phyloP scores from a whole-genome alignment of 2,888 invertebrate genomes.

The Gymnocheta viridis region DNA sequence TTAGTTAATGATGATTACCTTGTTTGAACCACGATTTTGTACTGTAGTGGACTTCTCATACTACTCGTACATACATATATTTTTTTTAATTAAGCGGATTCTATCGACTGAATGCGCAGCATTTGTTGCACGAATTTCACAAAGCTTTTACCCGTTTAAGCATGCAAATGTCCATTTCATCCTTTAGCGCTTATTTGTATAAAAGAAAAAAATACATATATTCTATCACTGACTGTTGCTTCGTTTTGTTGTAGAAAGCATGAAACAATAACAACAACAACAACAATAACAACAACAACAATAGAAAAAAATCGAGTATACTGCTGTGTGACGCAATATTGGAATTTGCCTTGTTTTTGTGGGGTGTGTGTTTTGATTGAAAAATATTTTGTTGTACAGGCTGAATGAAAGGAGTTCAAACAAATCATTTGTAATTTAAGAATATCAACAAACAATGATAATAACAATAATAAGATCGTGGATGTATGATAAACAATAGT shows the following conservation, averaged over 20 bases:
- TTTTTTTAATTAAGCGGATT: slow-evolving; percentile 69
- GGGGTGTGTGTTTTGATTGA: slow-evolving; percentile 47
- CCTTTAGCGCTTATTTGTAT: slow-evolving; percentile 19
- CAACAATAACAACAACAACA: slow-evolving; percentile 21
- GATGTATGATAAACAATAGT: too few species aligned
- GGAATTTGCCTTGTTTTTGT: slow-evolving; percentile 35
- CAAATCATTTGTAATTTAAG: neutral
- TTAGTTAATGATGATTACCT: slow-evolving; percentile 11
- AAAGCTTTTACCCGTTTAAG: slow-evolving; percentile 26
- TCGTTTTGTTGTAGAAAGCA: slow-evolving; percentile 22
- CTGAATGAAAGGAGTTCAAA: neutral
- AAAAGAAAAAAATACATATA: neutral
- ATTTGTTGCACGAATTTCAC: slow-evolving; percentile 59
- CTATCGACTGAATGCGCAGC: slow-evolving; percentile 69
- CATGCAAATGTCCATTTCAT: slow-evolving; percentile 45
- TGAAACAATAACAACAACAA: slow-evolving; percentile 30
- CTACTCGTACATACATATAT: neutral
- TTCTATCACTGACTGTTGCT: slow-evolving; percentile 45
- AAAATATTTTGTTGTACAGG: slow-evolving; percentile 28
- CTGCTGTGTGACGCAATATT: slow-evolving; percentile 42
- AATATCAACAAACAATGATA: too few species aligned
- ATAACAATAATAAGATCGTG: too few species aligned
- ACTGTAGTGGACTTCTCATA: slow-evolving; percentile 2
- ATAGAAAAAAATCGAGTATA: too few species aligned
- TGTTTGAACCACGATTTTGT: slow-evolving; percentile 12